Evolutionary conservation across 2,888 invertebrate genomes (phyloP).

Genomic region (Scaptomyza polygonia): DNA sequence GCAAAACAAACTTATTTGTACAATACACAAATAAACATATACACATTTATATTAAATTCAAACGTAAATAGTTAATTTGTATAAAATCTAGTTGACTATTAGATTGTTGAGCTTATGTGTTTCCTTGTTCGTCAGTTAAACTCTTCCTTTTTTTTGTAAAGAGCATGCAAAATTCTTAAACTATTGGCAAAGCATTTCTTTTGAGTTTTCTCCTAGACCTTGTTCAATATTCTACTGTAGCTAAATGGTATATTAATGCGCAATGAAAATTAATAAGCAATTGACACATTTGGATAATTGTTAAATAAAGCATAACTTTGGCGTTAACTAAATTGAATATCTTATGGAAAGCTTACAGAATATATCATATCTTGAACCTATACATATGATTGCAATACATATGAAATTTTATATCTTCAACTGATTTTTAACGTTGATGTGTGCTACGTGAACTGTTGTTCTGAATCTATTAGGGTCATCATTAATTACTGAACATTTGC

Average conservation of each 20-base stretch:
- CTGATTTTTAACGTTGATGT: neutral
- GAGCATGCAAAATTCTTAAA: constrained; percentile 19
- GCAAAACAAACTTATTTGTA: constrained; percentile 23
- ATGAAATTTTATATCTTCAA: constrained; percentile 15
- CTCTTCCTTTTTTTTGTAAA: neutral
- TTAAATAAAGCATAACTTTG: constrained; percentile 2
- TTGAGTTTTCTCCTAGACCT: constrained; percentile 23
- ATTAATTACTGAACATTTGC: constrained; percentile 2
- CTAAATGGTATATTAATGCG: constrained; percentile 17
- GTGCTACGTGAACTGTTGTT: constrained; percentile 8
- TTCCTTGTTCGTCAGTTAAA: constrained; percentile 14
- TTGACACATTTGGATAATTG: constrained; percentile 14
- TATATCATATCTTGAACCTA: constrained; percentile 43
- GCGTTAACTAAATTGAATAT: constrained; percentile 27
- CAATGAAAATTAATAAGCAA: constrained; percentile 9
- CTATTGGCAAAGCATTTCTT: constrained; percentile 42
- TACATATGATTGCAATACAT: constrained; percentile 42
- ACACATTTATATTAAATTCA: neutral
- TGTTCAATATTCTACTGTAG: constrained; percentile 22
- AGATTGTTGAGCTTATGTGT: constrained; percentile 43
- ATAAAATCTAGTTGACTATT: constrained; percentile 26
- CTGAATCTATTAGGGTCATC: constrained; percentile 9
- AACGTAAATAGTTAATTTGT: constrained; percentile 23
- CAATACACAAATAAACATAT: constrained; percentile 18
- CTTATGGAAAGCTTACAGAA: constrained; percentile 33